phyloP scores from a whole-genome alignment of 1,140 invertebrate species.

The Leptopilina boulardi region DNA sequence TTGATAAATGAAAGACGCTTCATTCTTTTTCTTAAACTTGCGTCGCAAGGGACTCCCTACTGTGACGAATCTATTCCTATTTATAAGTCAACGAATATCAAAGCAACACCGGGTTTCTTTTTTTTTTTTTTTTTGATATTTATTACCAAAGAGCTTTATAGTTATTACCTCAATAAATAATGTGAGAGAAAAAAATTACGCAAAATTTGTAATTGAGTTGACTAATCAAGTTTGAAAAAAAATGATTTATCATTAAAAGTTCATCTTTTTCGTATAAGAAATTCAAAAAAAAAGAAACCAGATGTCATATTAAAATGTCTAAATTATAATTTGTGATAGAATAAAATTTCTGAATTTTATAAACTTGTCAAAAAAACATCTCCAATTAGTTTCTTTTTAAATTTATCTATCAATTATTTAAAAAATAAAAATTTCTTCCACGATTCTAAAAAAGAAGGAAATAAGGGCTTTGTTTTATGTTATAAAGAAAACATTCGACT shows the following conservation, averaged over 20 bases:
- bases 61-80: slow-evolving; percentile 24
- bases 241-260: background rate
- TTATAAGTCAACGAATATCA: slow-evolving; percentile 20
- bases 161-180: background rate
- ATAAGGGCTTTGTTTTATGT: background rate
- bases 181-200: slow-evolving; percentile 4
- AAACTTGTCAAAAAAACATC: background rate
- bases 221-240: slow-evolving; percentile 6
- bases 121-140: background rate
- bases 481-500: background rate
- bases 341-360: background rate
- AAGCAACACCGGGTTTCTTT: background rate
- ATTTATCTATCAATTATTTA: no score
- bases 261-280: background rate
- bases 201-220: slow-evolving; percentile 4
- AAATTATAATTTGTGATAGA: background rate
- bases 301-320: background rate
- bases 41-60: slow-evolving; percentile 14
- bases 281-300: background rate
- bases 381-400: background rate
- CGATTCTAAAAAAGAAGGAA: no score
- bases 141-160: background rate
- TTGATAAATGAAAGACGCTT: background rate
- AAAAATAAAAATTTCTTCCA: no score
- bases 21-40: background rate